These are phyloP conservation scores for Geotrupes spiniger DNA, from an alignment of 2,888 invertebrate genomes.

Conservation along the genomic window DNA sequence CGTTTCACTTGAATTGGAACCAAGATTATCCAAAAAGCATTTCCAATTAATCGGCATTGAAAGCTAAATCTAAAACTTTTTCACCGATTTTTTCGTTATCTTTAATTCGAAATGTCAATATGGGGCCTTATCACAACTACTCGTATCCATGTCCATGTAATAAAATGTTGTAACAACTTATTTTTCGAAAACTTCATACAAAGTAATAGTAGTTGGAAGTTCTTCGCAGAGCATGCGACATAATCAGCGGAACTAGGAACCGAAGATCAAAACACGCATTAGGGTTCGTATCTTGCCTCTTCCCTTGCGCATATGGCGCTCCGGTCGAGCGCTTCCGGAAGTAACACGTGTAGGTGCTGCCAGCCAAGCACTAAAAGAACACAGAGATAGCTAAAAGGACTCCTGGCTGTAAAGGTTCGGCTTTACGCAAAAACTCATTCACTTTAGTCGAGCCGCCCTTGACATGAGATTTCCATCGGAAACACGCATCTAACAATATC, in stretches of 20 bases:
- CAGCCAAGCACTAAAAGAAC: slow-evolving; percentile 27
- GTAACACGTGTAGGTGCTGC: slow-evolving; percentile 28
- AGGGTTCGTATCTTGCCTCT: slow-evolving; percentile 10
- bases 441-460: slow-evolving; percentile 10
- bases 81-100: no score
- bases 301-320: slow-evolving; percentile 6
- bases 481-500: slow-evolving; percentile 20
- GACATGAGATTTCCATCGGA: slow-evolving; percentile 19
- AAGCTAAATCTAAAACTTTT: no score
- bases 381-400: slow-evolving; percentile 24
- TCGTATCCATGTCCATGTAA: no score
- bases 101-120: no score
- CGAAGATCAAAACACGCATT: slow-evolving; percentile 16
- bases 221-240: neutral
- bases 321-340: slow-evolving; percentile 21
- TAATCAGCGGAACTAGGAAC: slow-evolving; percentile 15
- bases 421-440: slow-evolving; percentile 15
- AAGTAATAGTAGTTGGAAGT: no score
- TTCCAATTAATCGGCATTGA: no score
- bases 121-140: no score
- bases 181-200: no score
- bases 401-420: slow-evolving; percentile 14
- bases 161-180: no score
- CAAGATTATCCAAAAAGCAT: no score
- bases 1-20: no score